A percentile compares a stretch with the other conserved stretches of the same genome.
Conservation (phyloP, 2,888 invertebrate species). For the Phania funesta region DNA sequence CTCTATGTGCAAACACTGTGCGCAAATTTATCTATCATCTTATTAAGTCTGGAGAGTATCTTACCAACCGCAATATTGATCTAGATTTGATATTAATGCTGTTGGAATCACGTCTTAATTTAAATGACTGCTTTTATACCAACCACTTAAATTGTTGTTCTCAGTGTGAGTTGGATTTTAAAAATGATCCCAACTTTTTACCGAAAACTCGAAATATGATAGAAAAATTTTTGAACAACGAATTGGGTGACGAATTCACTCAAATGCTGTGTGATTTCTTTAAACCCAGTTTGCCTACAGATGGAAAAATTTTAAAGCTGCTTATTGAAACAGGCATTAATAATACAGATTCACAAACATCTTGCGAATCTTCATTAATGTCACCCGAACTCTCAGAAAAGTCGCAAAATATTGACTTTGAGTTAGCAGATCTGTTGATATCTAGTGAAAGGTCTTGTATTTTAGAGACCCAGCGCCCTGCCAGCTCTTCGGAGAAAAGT, state of each 20-base stretch:
- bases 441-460: slow-evolving; percentile 80
- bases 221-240: slow-evolving; percentile 80
- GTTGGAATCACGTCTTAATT: slow-evolving; percentile 78
- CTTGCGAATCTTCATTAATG: slow-evolving; percentile 80
- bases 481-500: slow-evolving; percentile 79
- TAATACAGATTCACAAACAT: slow-evolving; percentile 79
- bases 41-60: slow-evolving; percentile 85
- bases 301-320: slow-evolving; percentile 86
- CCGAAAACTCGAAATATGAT: slow-evolving; percentile 79
- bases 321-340: slow-evolving; percentile 88
- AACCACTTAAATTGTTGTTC: slow-evolving; percentile 81
- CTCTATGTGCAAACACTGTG: slow-evolving; percentile 87
- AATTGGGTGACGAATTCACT: slow-evolving; percentile 78
- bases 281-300: slow-evolving; percentile 84
- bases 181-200: slow-evolving; percentile 78
- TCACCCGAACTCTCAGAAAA: slow-evolving; percentile 80
- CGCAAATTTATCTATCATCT: slow-evolving; percentile 87
- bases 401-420: slow-evolving; percentile 80
- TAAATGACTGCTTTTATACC: slow-evolving; percentile 80
- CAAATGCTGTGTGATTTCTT: slow-evolving; percentile 81
- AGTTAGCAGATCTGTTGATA: slow-evolving; percentile 79
- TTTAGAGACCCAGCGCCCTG: slow-evolving; percentile 78
- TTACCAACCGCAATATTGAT: slow-evolving; percentile 79
- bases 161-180: slow-evolving; percentile 79
- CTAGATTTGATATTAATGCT: slow-evolving; percentile 79